phyloP scores from a whole-genome alignment of 2,797 vertebrate species.

The Siniperca obscura region DNA sequence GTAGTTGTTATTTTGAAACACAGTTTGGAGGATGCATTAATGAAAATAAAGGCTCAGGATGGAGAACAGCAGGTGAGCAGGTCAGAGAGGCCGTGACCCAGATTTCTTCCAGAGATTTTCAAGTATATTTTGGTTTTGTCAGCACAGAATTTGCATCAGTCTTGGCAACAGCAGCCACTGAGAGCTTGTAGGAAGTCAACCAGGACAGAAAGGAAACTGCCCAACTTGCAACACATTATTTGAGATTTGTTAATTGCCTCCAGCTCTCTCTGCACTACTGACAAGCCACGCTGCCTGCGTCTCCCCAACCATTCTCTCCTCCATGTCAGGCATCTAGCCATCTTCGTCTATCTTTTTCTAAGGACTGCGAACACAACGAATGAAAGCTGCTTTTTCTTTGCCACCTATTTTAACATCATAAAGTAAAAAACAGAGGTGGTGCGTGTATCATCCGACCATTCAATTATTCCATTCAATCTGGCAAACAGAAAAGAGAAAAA shows the following conservation, averaged over 20 bases:
- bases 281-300: not conserved
- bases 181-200: slow-evolving; percentile 11
- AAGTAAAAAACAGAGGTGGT: slow-evolving; percentile 32
- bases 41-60: slow-evolving; percentile 9
- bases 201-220: slow-evolving; percentile 23
- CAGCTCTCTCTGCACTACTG: slow-evolving; percentile 30
- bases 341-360: slow-evolving; percentile 60
- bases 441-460: too few relatives aligned
- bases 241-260: slow-evolving; percentile 41
- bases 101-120: slow-evolving; percentile 20
- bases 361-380: slow-evolving; percentile 43
- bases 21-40: not conserved
- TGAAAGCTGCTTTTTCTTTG: slow-evolving; percentile 28
- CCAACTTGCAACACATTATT: slow-evolving; percentile 20
- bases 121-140: slow-evolving; percentile 19
- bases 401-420: slow-evolving; percentile 39
- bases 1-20: not conserved
- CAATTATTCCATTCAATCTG: too few relatives aligned
- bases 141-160: slow-evolving; percentile 28
- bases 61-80: slow-evolving; percentile 39
- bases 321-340: slow-evolving; percentile 31
- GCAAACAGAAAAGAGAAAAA: too few relatives aligned
- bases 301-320: slow-evolving; percentile 25
- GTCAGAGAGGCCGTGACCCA: slow-evolving; percentile 25
- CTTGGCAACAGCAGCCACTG: not conserved